A percentile compares a stretch with the other conserved stretches of the same genome.
Evolutionary conservation across 1,140 invertebrate species (phyloP).

Genomic region (Meloidogyne exigua): DNA sequence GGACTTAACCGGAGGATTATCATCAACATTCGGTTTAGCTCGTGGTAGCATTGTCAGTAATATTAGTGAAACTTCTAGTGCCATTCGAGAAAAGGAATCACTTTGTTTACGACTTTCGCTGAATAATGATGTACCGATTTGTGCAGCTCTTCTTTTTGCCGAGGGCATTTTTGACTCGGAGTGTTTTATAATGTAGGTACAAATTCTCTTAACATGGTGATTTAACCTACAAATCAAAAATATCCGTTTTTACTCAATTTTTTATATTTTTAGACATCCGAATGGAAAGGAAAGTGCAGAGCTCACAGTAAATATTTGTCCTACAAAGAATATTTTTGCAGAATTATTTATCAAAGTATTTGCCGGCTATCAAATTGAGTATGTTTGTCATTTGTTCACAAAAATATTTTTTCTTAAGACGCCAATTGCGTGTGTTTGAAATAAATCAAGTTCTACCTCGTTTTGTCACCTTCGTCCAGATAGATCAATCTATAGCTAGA

Average conservation of each 20-base stretch:
- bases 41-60: background rate
- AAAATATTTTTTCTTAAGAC: conserved; percentile 29
- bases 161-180: conserved; percentile 53
- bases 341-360: conserved; percentile 49
- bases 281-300: conserved; percentile 41
- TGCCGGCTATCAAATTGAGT: conserved; percentile 40
- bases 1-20: conserved; percentile 36
- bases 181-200: conserved; percentile 45
- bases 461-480: conserved; percentile 41
- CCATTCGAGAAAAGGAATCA: conserved; percentile 24
- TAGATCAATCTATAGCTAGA: background rate
- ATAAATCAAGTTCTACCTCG: conserved; percentile 41
- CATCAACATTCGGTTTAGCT: background rate
- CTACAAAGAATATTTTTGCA: conserved; percentile 39
- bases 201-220: background rate
- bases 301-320: conserved; percentile 35
- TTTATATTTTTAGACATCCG: conserved; percentile 43
- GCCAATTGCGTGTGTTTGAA: conserved; percentile 48
- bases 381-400: conserved; percentile 2
- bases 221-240: background rate
- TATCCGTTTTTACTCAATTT: background rate
- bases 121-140: conserved; percentile 38
- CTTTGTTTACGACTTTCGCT: conserved; percentile 39
- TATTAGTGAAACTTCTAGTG: background rate
- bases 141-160: conserved; percentile 45